These are phyloP conservation scores for Patiria pectinifera DNA, from an alignment of 53 echinoderm and acorn worm genomes.

Conservation along the genomic window DNA sequence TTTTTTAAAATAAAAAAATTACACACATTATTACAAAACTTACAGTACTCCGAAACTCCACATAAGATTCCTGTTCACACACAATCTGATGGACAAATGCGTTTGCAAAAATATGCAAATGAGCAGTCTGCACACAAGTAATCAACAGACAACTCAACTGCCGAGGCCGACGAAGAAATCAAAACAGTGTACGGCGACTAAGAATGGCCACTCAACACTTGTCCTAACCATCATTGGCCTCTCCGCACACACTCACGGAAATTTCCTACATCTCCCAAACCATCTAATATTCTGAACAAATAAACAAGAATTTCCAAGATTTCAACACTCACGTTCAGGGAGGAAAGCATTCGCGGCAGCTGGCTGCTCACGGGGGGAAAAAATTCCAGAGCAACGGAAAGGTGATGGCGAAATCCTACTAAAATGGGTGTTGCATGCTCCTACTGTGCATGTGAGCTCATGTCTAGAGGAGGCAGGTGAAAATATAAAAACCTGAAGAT, in stretches of 20 bases:
- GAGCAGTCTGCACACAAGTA: neutral
- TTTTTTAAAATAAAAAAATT: no score
- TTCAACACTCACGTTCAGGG: conserved; percentile 53
- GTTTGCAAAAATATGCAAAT: neutral
- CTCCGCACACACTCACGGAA: neutral
- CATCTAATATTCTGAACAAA: conserved; percentile 43
- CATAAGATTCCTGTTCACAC: neutral
- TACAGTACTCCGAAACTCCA: neutral
- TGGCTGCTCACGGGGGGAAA: neutral
- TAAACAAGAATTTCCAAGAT: conserved; percentile 28
- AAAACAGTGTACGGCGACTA: neutral
- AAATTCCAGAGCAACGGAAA: conserved; percentile 27
- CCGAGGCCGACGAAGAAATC: neutral
- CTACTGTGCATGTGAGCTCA: neutral
- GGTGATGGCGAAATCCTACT: conserved; percentile 9
- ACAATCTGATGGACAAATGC: neutral
- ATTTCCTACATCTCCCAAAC: neutral
- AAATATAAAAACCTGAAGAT: conserved; percentile 25
- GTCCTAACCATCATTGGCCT: conserved; percentile 4
- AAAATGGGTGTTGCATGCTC: conserved; percentile 53
- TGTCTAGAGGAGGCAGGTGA: neutral
- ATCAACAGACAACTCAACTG: neutral
- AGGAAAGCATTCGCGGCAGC: neutral
- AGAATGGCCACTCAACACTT: conserved; percentile 14
- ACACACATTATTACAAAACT: no score